Base-by-base conservation (phyloP, 2,113 vertebrate species). In the Cichladusa arquata region DNA sequence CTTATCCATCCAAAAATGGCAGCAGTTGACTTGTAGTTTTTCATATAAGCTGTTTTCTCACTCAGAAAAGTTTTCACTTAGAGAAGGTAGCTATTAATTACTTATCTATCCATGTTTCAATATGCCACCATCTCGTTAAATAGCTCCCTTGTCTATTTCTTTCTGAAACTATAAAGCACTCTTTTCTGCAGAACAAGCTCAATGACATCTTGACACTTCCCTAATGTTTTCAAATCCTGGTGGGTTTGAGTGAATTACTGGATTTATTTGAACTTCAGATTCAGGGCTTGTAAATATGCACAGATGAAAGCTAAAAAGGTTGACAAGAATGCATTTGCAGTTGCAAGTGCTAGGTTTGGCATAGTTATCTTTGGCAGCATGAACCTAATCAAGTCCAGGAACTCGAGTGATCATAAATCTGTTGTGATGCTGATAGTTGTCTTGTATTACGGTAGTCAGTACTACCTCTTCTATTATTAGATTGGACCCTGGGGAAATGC, bases 21-120 rank as follows among this genome's bases (percentile, higher is more conserved):
- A 96, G 86, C 86, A 78, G 64, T 80, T 93, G 77, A 94, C 86
- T 96, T 74, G 80, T 86, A 79, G 47, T 88, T 96, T 92, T 93
- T 93, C 76, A 60, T 81, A 74, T 81, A 73, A 93, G 79, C 91
- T 93, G 91, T 93, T 83, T 74, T 93, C 94, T 93, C 95, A 90
- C 82, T 92, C 80, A 58, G 82, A 96, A 91, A 95, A 96, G 88
- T 95, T 96, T 97, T 96, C 86, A 92, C 91, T 95, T 93, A 79
- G 61, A 96, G 83, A 92, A 93, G 89, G 86, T 97, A 96, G 91
- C 94, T 95, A 95, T 95, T 97, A 96, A 95, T 96, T 95, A 89
- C 92, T 92, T 93, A 95, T 51, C 89, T 76, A 66, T 91, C 92
- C 88, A 70, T 93, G 92, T 94, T 96, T 95, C 95, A 96, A 78